Percentiles rank a stretch among this genome's conserved stretches.
These are phyloP conservation scores for Probosciger aterrimus DNA, from an alignment of 2,113 vertebrate genomes.

Conservation along the genomic window DNA sequence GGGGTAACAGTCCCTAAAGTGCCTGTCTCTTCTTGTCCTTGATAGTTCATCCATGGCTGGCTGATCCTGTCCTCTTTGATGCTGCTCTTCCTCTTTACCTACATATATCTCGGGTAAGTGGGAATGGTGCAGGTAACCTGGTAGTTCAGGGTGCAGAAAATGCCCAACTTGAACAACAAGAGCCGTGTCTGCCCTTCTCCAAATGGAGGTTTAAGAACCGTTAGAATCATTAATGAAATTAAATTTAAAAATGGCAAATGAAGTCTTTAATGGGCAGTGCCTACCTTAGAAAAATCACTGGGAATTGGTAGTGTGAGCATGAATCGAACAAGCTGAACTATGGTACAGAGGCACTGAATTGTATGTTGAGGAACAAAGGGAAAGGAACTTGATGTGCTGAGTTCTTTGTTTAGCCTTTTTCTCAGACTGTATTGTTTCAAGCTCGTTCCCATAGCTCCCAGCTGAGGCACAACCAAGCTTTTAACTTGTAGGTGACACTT, in stretches of 20 bases:
- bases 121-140: background rate
- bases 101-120: constrained; percentile 89
- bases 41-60: constrained; percentile 96
- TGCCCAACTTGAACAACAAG: background rate
- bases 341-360: background rate
- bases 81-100: constrained; percentile 96
- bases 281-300: background rate
- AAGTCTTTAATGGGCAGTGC: background rate
- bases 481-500: background rate
- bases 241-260: background rate
- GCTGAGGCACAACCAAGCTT: background rate
- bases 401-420: background rate
- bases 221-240: background rate
- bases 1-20: background rate
- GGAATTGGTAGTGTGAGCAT: background rate
- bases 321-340: background rate
- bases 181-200: background rate
- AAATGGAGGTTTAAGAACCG: background rate
- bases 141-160: background rate
- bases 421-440: background rate
- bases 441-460: background rate
- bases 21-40: constrained; percentile 5
- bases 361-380: background rate
- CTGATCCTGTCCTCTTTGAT: constrained; percentile 95
- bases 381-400: background rate